A percentile compares a stretch with the other conserved stretches of the same genome.
phyloP scores from a whole-genome alignment of 1,140 invertebrate genomes.

The Patella vulgata region DNA sequence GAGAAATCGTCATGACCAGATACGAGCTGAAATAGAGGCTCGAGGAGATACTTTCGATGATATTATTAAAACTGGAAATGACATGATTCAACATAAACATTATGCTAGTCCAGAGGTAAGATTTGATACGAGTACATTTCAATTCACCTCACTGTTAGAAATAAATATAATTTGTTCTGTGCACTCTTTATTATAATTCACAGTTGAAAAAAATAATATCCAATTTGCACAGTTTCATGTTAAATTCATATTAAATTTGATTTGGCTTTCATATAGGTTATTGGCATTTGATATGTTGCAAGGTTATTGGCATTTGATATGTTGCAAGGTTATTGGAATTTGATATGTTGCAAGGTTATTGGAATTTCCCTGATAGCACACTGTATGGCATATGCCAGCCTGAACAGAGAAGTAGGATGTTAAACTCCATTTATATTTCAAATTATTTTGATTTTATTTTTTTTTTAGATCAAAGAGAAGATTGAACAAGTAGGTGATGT shows the following conservation, averaged over 20 bases:
- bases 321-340: no score
- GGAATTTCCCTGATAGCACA: no score
- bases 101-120: conserved; percentile 79
- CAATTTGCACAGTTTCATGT: not conserved
- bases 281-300: no score
- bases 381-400: no score
- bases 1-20: conserved; percentile 84
- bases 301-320: no score
- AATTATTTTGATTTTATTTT: no score
- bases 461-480: conserved; percentile 98
- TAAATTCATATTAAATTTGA: not conserved
- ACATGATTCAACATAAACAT: conserved; percentile 83
- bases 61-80: conserved; percentile 82
- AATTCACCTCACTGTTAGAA: not conserved
- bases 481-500: conserved; percentile 88
- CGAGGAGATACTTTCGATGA: conserved; percentile 85
- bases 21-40: conserved; percentile 95
- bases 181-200: not conserved
- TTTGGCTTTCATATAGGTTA: no score
- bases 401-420: no score
- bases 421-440: no score
- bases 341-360: no score
- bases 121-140: conserved; percentile 48
- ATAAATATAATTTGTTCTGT: not conserved
- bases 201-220: not conserved